Base-by-base conservation (phyloP, 2,113 vertebrate species). In the Dolichallabes microphthalmus region DNA sequence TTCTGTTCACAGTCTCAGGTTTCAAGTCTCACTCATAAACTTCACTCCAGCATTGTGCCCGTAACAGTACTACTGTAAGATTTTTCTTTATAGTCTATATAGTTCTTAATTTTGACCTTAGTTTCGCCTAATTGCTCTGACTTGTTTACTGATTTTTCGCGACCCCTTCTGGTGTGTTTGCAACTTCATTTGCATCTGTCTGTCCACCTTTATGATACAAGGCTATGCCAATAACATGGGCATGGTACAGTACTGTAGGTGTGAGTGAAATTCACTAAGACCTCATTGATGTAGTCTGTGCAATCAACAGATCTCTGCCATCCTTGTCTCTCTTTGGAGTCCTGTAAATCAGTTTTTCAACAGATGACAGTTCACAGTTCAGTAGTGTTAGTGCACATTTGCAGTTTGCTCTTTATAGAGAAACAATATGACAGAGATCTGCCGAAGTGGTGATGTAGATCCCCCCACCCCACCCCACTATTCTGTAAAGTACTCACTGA, bases 321-420 rank as follows among this genome's bases (percentile, higher is more conserved):
- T 50, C 22, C 22, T 50, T 5, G 0, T 25, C 71, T 50, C 39
- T n/a, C 22, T 14, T 6, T 25, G 25, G 50, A 76, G 27, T 53
- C 50, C 27, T 55, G 45, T 50, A 30, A 76, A 76, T n/a, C 50
- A 76, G 14, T 76, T 55, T 76, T 55, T 76, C 73, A 76, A 53
- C 50, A 76, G 73, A 13, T 53, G 73, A 76, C 7, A 1, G 25
- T 27, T 76, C 73, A 76, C 50, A 75, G 73, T 76, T 76, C 50
- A 27, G 50, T 74, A 14, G 22, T 13, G 12, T 11, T 2, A 13
- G 71, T 52, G 20, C 39, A 11, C 0, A 2, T 19, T 20, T 74
- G 39, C 71, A 50, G 39, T 74, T 12, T 2, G 39, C 20, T 50
- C 25, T 22, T 50, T 20, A 50, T n/a, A 74, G 20, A 74, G 11